Base-by-base conservation (phyloP, 2,888 invertebrate species). In the Torymus texanus region DNA sequence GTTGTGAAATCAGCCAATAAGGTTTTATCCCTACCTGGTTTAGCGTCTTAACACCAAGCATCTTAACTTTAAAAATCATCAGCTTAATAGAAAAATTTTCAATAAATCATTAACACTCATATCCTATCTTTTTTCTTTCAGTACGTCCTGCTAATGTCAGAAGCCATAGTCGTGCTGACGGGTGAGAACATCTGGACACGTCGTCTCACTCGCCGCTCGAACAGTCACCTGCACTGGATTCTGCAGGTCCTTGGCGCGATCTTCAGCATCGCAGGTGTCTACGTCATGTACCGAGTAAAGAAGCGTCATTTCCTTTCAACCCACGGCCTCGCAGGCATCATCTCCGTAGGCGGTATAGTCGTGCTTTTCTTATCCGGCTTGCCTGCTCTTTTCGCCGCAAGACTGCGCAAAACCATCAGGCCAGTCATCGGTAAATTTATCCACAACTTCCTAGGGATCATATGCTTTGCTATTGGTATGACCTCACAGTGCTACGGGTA, bases 381-480 rank as follows among this genome's bases (percentile, higher is more conserved):
- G 77, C 85, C 92, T 11, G 91, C 92, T 0, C 87, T 93, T 24
- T 92, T 92, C 86, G 92, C 93, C 0, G 86, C 91, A 14, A 91
- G 91, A 85, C 90, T 93, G 2, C 91, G 92, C 0, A 85, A 92
- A 62, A 85, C 90, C 83, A 86, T 92, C 79, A 91, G 91, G 78
- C 92, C 91, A 55, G 91, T 92, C 18, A 90, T 91, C 0, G 84
- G 91, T 21, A 93, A 92, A 83, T 91, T 92, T 12, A 80, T 91
- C 13, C 93, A 93, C 86, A 89, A 92, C 78, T 88, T 91, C n/a
- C 88, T 93, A 2, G 93, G 93, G 12, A 87, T 92, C 13, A 88
- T 90, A 66, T 91, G 92, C 2, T 87, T 92, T 55, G 86, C 89
- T 12, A 90, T 93, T 87, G 93, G 93, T 0, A 92, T 93, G 83